A percentile compares a stretch with the other conserved stretches of the same genome.
These are phyloP conservation scores for Forbesichthys agassizii DNA, from an alignment of 2,113 vertebrate genomes.

Conservation along the genomic window DNA sequence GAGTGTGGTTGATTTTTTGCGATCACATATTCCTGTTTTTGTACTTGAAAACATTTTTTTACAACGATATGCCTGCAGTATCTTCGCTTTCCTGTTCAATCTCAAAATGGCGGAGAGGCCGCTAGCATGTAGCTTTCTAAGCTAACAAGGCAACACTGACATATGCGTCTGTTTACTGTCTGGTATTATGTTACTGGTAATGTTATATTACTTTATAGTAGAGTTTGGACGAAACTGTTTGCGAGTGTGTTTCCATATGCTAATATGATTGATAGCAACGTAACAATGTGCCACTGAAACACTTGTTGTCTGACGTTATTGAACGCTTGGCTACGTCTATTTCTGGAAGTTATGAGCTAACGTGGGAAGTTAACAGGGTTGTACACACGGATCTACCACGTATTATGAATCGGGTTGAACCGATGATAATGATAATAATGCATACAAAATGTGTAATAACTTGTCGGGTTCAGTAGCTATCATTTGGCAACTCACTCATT, in stretches of 20 bases:
- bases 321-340: conserved; percentile 50
- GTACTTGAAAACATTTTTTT: conserved; percentile 51
- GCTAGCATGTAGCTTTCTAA: conserved; percentile 66
- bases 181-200: neutral
- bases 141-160: conserved; percentile 19
- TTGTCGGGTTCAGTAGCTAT: neutral
- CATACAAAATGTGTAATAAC: neutral
- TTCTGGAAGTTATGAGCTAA: conserved; percentile 61
- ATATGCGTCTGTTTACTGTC: neutral
- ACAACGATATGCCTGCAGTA: conserved; percentile 72
- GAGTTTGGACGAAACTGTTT: rapidly evolving
- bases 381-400: conserved; percentile 27
- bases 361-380: conserved; percentile 33
- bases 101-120: conserved; percentile 83
- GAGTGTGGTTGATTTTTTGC: conserved; percentile 21
- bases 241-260: neutral
- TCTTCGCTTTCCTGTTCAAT: conserved; percentile 59
- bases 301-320: conserved; percentile 46
- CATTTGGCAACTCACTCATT: neutral
- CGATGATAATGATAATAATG: neutral
- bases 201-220: rapidly evolving
- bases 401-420: neutral
- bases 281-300: neutral
- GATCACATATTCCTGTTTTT: conserved; percentile 23
- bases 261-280: too few species aligned